These are phyloP conservation scores for Sebastes flavidus DNA, from an alignment of 2,797 vertebrate species.

Conservation along the genomic window DNA sequence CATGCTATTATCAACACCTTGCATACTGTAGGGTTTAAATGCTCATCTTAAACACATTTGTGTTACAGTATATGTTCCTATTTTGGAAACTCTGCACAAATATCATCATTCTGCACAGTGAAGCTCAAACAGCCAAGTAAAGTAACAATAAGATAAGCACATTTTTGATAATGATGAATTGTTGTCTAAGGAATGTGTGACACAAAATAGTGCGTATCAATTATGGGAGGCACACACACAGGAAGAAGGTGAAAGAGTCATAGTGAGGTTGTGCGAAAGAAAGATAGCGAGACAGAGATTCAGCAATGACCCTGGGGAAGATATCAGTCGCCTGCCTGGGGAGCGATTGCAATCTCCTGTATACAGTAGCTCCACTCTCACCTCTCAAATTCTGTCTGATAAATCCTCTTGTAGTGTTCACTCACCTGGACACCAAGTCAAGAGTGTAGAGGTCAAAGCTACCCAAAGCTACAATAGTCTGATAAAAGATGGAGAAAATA, in stretches of 20 bases:
- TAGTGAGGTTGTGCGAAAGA: neutral
- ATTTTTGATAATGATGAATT: neutral
- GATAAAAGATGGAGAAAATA: neutral
- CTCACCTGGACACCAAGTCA: slow-evolving; percentile 16
- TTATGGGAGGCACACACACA: neutral
- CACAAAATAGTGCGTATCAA: neutral
- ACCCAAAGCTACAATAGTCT: neutral
- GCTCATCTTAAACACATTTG: neutral
- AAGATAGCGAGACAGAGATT: slow-evolving; percentile 11
- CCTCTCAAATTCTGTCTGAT: slow-evolving; percentile 38
- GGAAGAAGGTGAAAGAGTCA: neutral
- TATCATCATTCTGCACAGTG: neutral
- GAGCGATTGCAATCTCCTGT: slow-evolving; percentile 27
- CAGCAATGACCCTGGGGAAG: neutral
- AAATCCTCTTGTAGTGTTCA: slow-evolving; percentile 30
- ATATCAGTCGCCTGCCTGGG: slow-evolving; percentile 25
- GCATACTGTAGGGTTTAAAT: neutral
- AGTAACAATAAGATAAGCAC: neutral
- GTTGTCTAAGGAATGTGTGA: neutral
- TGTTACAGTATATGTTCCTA: neutral
- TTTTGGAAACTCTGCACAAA: neutral
- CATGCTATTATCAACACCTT: neutral
- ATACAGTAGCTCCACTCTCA: slow-evolving; percentile 27
- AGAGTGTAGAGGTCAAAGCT: slow-evolving; percentile 14
- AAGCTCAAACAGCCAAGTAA: neutral